phyloP scores from a whole-genome alignment of 2,797 vertebrate genomes.

The Champsocephalus esox region DNA sequence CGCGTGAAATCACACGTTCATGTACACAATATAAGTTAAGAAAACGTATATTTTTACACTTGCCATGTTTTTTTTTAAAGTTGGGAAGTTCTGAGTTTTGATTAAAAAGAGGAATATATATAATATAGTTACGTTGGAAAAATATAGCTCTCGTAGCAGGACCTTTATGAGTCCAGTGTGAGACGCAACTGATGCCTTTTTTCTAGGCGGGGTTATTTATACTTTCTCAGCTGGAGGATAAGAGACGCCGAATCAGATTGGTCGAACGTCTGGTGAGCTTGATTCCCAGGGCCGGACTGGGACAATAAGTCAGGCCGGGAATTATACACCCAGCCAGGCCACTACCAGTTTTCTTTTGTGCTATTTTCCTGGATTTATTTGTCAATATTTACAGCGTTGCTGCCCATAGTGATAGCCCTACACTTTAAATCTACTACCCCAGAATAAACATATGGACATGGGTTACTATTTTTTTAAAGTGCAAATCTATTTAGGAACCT shows the following conservation, averaged over 20 bases:
- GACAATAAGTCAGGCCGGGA: too few relatives aligned
- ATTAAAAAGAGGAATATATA: background rate
- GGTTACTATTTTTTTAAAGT: too few relatives aligned
- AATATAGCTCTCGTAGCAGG: conserved; percentile 35
- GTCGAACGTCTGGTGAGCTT: rapidly evolving
- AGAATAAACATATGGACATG: too few relatives aligned
- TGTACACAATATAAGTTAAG: background rate
- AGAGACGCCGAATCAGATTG: conserved; percentile 13
- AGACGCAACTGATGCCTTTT: conserved; percentile 6
- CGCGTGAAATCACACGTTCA: background rate
- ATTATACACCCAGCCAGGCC: too few relatives aligned
- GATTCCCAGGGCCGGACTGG: background rate
- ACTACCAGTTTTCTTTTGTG: too few relatives aligned
- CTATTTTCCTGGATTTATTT: too few relatives aligned
- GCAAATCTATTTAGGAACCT: too few relatives aligned
- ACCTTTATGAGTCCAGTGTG: conserved; percentile 42
- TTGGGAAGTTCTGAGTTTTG: rapidly evolving
- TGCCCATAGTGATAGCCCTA: too few relatives aligned
- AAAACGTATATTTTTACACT: conserved; percentile 1
- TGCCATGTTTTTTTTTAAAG: conserved; percentile 39
- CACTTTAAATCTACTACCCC: too few relatives aligned
- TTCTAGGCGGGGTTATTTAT: conserved; percentile 29
- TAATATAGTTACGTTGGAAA: too few relatives aligned
- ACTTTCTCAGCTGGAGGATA: background rate
- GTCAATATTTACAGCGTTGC: too few relatives aligned